Evolutionary conservation across 2,113 vertebrate genomes (phyloP).

Genomic region (Danionella cerebrum): DNA sequence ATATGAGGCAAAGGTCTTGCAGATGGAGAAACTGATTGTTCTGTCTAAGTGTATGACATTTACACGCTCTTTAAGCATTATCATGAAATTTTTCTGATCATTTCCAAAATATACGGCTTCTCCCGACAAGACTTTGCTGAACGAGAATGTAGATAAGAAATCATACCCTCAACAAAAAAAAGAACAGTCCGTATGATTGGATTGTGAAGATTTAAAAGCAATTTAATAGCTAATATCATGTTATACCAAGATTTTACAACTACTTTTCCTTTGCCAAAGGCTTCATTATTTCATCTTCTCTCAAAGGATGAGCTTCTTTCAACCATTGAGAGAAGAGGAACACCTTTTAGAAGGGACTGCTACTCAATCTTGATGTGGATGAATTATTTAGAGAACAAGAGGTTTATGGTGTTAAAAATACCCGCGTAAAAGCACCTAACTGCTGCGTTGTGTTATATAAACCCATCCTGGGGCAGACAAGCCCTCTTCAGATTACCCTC

Average conservation of each 20-base stretch:
- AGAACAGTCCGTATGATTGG: not conserved
- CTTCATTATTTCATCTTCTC: not conserved
- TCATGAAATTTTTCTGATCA: not conserved
- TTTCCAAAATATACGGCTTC: not conserved
- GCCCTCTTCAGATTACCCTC: constrained; percentile 17
- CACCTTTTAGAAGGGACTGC: constrained; percentile 22
- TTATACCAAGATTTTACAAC: constrained; percentile 1
- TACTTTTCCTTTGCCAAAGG: not conserved
- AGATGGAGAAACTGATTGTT: not conserved
- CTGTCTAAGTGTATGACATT: not conserved
- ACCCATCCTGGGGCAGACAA: constrained; percentile 19
- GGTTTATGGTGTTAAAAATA: constrained; percentile 41
- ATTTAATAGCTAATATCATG: constrained; percentile 8
- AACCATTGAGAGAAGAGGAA: constrained; percentile 1
- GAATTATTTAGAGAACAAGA: constrained; percentile 43
- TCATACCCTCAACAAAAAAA: not conserved
- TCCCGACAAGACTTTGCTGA: not conserved
- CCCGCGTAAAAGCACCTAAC: constrained; percentile 36
- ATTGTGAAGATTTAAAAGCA: constrained; percentile 1
- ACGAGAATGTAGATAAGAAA: not conserved
- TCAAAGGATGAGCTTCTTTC: not conserved
- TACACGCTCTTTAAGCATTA: not conserved
- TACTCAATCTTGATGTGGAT: constrained; percentile 36
- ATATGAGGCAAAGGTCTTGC: not conserved
- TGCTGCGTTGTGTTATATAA: constrained; percentile 33